Conservation (phyloP, 2,888 invertebrate species). For the Ophraella communa region DNA sequence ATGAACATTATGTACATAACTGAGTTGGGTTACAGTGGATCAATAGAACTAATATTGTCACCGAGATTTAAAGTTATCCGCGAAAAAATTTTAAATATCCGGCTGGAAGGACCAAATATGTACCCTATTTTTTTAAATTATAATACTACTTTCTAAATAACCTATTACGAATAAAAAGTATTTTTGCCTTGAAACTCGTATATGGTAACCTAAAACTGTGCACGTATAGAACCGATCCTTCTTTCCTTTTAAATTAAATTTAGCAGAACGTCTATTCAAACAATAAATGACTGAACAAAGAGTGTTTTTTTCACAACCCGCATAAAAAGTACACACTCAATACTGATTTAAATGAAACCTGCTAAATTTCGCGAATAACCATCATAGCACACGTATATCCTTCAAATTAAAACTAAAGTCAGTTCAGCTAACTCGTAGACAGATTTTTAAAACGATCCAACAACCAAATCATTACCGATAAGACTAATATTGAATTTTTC, state of each 20-base stretch:
- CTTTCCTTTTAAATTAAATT: conserved; percentile 42
- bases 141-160: no score
- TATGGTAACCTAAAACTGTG: conserved; percentile 48
- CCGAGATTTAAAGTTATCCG: no score
- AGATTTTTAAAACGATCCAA: no score
- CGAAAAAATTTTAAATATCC: no score
- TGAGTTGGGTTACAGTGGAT: no score
- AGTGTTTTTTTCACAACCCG: conserved; percentile 54
- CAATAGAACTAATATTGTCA: no score
- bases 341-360: conserved; percentile 50
- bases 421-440: neutral
- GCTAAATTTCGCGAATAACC: conserved; percentile 34
- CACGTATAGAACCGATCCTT: conserved; percentile 40
- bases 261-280: conserved; percentile 37
- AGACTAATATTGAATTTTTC: no score
- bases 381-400: conserved; percentile 30
- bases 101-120: no score
- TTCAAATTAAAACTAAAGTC: conserved; percentile 18
- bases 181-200: conserved; percentile 30
- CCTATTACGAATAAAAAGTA: neutral
- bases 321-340: conserved; percentile 52
- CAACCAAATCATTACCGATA: no score
- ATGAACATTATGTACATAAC: no score
- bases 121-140: neutral
- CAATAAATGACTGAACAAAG: conserved; percentile 32